These are phyloP conservation scores for Pao palembangensis DNA, from an alignment of 2,113 vertebrate species.

Conservation along the genomic window DNA sequence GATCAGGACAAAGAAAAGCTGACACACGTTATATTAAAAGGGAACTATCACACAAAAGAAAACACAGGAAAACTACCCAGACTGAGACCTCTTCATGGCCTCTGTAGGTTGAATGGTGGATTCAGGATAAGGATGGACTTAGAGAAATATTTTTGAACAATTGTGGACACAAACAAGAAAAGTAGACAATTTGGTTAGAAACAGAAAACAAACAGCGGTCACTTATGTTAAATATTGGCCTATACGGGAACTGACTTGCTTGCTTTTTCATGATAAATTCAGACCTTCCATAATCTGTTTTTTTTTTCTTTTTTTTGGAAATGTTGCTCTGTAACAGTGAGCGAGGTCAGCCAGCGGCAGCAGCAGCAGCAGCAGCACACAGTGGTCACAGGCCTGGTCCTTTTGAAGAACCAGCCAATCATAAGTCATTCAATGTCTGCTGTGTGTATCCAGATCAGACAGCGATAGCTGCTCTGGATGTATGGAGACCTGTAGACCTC, in stretches of 20 bases:
- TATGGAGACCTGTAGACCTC: constrained; percentile 3
- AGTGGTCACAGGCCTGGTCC: no score
- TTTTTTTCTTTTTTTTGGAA: no score
- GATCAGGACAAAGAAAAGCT: not conserved
- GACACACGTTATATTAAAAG: not conserved
- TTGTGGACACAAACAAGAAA: not conserved
- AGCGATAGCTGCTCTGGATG: constrained; percentile 26
- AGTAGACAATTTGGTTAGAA: not conserved
- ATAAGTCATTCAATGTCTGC: not conserved
- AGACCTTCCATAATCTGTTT: no score
- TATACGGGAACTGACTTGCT: not conserved
- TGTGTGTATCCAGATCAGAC: constrained; percentile 4
- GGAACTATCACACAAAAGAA: not conserved
- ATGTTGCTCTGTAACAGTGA: no score
- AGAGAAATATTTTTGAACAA: not conserved
- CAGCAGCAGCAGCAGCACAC: no score
- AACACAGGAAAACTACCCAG: not conserved
- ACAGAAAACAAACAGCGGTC: not conserved
- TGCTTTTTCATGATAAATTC: not conserved
- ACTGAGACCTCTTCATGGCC: not conserved
- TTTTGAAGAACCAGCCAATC: no score
- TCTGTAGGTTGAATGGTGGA: not conserved
- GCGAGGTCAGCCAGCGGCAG: no score
- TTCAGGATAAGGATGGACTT: not conserved
- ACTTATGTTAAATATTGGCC: not conserved